Conservation (phyloP, 64 coral and sea anemone species). For the Hydrozoanthus tunicans region DNA sequence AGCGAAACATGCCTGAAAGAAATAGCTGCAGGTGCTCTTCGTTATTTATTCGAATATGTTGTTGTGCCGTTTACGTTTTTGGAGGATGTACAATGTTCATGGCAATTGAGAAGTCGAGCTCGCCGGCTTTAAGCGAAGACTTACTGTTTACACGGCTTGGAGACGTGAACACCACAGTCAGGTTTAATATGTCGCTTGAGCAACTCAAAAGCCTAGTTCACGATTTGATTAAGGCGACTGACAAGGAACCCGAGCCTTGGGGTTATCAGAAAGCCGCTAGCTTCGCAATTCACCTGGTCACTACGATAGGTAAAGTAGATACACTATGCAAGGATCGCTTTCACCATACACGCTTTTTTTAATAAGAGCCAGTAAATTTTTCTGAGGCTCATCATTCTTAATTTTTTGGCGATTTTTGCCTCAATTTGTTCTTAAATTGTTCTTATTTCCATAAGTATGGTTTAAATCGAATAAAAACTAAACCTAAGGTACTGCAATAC, state of each 20-base stretch:
- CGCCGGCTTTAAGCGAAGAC: not conserved
- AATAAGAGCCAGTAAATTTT: no score
- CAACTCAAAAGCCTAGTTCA: not conserved
- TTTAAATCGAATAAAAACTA: no score
- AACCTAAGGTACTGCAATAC: no score
- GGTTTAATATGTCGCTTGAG: conserved; percentile 2
- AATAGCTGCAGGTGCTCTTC: no score
- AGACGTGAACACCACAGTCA: conserved; percentile 9
- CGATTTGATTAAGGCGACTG: not conserved
- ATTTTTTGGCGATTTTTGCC: no score
- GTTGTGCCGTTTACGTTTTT: conserved; percentile 28
- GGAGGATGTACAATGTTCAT: conserved; percentile 2
- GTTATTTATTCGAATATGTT: not conserved
- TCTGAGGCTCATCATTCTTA: no score
- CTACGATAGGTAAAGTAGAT: conserved; percentile 15
- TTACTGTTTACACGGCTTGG: not conserved
- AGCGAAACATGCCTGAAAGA: no score
- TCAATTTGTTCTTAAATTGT: no score
- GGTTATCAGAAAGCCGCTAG: not conserved
- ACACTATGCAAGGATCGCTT: no score
- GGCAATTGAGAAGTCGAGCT: not conserved
- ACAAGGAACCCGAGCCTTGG: not conserved
- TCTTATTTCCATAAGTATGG: no score
- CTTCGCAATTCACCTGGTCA: conserved; percentile 37
- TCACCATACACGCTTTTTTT: no score